Conservation (phyloP, 2,797 vertebrate species). For the Rousettus madagascariensis region DNA sequence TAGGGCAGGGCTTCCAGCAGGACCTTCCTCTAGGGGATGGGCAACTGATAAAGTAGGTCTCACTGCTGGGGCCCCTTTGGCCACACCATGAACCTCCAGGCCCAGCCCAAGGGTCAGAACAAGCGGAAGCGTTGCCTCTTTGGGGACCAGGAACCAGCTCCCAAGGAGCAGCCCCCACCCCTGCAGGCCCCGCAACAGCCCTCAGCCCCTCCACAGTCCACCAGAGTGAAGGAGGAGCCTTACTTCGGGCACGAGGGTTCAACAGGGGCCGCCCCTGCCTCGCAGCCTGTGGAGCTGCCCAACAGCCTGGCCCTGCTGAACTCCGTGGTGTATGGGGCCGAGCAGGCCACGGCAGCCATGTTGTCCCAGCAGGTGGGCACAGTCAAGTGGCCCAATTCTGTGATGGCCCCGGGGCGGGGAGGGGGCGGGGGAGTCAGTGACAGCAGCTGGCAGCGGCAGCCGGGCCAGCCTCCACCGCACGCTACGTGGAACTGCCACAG, state of each 20-base stretch:
- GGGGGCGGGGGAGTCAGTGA: constrained; percentile 77
- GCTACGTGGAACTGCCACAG: constrained; percentile 89
- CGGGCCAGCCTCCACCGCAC: constrained; percentile 76
- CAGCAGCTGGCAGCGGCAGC: constrained; percentile 89
- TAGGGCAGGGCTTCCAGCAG: constrained; percentile 24
- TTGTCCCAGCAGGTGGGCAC: constrained; percentile 92
- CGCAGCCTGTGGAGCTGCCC: constrained; percentile 86
- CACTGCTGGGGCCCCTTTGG: constrained; percentile 10
- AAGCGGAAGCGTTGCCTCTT: constrained; percentile 96
- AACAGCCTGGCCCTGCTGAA: constrained; percentile 84
- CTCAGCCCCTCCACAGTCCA: background rate
- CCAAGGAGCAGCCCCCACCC: constrained; percentile 87
- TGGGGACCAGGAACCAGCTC: constrained; percentile 88
- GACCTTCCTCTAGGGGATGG: constrained; percentile 65
- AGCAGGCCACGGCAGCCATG: constrained; percentile 91
- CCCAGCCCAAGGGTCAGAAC: constrained; percentile 93
- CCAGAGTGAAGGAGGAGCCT: constrained; percentile 87
- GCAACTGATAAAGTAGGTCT: constrained; percentile 53
- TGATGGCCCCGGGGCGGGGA: constrained; percentile 82
- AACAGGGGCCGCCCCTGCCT: constrained; percentile 78
- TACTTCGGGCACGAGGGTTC: constrained; percentile 87
- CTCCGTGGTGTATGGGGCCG: constrained; percentile 92
- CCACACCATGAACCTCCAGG: constrained; percentile 95
- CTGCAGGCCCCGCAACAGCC: constrained; percentile 57
- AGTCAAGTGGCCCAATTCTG: constrained; percentile 91